These are phyloP conservation scores for Lysandra coridon DNA, from an alignment of 2,888 invertebrate species.

Conservation along the genomic window DNA sequence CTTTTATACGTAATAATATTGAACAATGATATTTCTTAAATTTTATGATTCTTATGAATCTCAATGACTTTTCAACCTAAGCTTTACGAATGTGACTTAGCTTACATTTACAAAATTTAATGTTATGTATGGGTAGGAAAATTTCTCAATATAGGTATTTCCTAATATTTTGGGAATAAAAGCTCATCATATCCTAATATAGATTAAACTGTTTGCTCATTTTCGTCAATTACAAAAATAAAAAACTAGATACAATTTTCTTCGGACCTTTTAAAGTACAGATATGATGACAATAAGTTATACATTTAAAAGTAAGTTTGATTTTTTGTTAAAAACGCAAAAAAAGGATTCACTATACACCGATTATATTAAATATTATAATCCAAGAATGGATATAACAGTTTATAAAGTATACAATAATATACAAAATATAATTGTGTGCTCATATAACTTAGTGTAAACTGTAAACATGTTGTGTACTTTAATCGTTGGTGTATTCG, in stretches of 20 bases:
- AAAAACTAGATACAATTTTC: background rate
- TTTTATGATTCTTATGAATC: background rate
- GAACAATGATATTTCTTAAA: background rate
- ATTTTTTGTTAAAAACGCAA: background rate
- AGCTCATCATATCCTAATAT: background rate
- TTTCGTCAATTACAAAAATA: background rate
- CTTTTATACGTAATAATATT: background rate
- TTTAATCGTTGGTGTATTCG: background rate
- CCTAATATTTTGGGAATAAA: background rate
- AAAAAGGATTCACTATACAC: background rate
- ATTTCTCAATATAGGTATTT: background rate
- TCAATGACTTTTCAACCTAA: background rate
- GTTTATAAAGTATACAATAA: background rate
- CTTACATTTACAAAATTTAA: background rate
- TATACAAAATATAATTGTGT: background rate
- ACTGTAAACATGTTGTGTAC: slow-evolving; percentile 11
- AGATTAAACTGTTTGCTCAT: background rate
- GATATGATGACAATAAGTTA: slow-evolving; percentile 4
- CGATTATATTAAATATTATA: background rate
- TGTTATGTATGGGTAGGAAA: background rate
- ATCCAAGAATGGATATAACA: background rate
- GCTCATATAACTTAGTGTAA: slow-evolving; percentile 1
- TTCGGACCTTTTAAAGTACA: background rate
- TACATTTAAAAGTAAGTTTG: background rate
- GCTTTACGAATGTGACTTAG: slow-evolving; percentile 20